These are phyloP conservation scores for Amphipoea lucens DNA, from an alignment of 2,888 invertebrate species.

Conservation along the genomic window DNA sequence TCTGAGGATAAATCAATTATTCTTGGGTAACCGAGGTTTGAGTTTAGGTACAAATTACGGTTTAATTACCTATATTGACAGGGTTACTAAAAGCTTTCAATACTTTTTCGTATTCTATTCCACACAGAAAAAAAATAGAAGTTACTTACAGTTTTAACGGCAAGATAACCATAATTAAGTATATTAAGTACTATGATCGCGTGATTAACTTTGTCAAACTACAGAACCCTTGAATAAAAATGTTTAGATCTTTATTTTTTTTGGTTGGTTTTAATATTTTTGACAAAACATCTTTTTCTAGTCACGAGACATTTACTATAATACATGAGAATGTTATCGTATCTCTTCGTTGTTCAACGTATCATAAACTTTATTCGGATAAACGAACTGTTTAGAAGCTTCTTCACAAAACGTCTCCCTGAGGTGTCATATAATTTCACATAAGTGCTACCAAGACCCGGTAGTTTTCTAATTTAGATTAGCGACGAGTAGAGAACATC, in stretches of 20 bases:
- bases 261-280: background rate
- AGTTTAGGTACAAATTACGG: background rate
- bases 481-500: background rate
- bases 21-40: background rate
- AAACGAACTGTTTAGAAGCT: background rate
- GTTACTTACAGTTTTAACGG: background rate
- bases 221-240: background rate
- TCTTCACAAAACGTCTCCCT: slow-evolving; percentile 5
- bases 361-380: slow-evolving; percentile 6
- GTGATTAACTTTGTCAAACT: background rate
- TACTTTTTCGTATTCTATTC: background rate
- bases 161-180: background rate
- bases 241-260: background rate
- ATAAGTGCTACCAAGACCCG: background rate
- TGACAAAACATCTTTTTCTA: background rate
- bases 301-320: background rate
- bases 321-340: background rate
- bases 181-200: background rate
- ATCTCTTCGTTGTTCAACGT: slow-evolving; percentile 11
- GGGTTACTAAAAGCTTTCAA: background rate
- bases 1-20: background rate
- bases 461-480: background rate
- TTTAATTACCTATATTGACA: background rate
- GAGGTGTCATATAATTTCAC: background rate
- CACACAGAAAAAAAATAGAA: background rate